These are phyloP conservation scores for Panulirus ornatus DNA, from an alignment of 1,140 invertebrate species.

Conservation along the genomic window DNA sequence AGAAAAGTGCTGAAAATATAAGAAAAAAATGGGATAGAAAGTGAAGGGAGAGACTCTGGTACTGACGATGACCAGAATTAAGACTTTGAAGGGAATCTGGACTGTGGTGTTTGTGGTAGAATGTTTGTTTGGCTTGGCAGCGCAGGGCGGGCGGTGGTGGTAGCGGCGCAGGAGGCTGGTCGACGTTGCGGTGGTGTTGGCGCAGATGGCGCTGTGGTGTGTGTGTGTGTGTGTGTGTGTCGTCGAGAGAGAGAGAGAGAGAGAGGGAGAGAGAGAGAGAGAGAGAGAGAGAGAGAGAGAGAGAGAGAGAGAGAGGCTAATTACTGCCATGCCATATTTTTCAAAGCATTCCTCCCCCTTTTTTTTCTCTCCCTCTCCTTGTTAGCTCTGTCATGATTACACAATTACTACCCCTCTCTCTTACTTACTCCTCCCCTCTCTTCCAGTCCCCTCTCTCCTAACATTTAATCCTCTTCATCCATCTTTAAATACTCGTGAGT, in stretches of 20 bases:
- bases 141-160: constrained; percentile 5
- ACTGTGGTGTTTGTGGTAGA: neutral
- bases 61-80: constrained; percentile 31
- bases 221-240: too few relatives aligned
- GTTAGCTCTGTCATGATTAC: constrained; percentile 10
- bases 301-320: constrained; percentile 30
- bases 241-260: neutral
- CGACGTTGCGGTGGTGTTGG: neutral
- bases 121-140: neutral
- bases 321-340: neutral
- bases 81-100: neutral
- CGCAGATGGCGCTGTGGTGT: neutral
- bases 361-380: neutral
- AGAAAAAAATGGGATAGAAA: constrained; percentile 14
- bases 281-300: constrained; percentile 16
- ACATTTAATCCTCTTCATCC: constrained; percentile 70
- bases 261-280: neutral
- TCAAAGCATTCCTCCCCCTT: neutral
- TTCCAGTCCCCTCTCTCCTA: constrained; percentile 54
- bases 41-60: constrained; percentile 20
- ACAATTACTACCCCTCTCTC: constrained; percentile 8
- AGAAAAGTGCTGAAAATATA: neutral
- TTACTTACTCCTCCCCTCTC: constrained; percentile 5
- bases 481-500: constrained; percentile 61
- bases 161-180: neutral